Evolutionary conservation across 2,797 vertebrate genomes (phyloP).

Genomic region (Cossypha polioptera): DNA sequence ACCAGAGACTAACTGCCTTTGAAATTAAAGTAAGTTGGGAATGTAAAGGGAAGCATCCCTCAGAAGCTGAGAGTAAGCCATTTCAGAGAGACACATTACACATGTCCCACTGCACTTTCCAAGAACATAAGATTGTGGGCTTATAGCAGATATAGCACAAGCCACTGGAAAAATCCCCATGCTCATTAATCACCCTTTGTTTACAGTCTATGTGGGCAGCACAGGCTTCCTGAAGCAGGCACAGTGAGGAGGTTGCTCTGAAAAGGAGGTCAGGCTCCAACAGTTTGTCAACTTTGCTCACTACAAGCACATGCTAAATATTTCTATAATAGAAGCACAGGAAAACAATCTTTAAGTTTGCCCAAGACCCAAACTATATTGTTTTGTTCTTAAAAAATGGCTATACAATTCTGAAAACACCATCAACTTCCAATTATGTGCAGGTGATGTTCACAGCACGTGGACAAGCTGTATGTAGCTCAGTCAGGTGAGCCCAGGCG

Average conservation of each 20-base stretch:
- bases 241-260: not conserved
- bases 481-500: not conserved
- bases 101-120: not conserved
- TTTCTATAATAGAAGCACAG: not conserved
- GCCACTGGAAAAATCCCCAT: not conserved
- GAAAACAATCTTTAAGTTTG: not conserved
- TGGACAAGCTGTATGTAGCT: not conserved
- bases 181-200: not conserved
- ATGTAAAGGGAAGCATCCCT: not conserved
- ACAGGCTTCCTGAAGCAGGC: not conserved
- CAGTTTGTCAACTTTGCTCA: not conserved
- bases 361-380: not conserved
- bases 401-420: not conserved
- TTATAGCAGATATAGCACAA: not conserved
- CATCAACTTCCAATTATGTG: not conserved
- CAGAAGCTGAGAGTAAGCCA: not conserved
- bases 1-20: not conserved
- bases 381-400: not conserved
- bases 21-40: not conserved
- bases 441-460: fast-evolving
- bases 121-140: not conserved
- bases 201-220: not conserved
- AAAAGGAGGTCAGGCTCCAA: not conserved
- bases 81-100: not conserved
- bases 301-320: not conserved